These are phyloP conservation scores for Sorex araneus DNA, from an alignment of 2,113 vertebrate genomes.

Conservation along the genomic window DNA sequence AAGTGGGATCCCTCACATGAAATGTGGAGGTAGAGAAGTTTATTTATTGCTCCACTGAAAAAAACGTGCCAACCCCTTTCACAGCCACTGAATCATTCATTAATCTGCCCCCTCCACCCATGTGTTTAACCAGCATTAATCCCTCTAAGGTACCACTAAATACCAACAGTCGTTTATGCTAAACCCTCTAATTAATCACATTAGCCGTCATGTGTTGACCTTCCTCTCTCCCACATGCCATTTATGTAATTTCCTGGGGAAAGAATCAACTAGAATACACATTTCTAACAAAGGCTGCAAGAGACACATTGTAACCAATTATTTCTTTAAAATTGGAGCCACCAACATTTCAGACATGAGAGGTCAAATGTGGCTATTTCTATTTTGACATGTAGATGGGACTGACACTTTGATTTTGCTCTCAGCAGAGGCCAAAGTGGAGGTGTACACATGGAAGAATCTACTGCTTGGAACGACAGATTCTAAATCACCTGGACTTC, in stretches of 20 bases:
- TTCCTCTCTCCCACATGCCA: constrained; percentile 15
- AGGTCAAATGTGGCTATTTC: constrained; percentile 58
- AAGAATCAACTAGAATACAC: constrained; percentile 16
- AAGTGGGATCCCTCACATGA: constrained; percentile 70
- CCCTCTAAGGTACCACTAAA: constrained; percentile 70
- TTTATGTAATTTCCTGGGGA: constrained; percentile 53
- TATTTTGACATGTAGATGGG: background rate
- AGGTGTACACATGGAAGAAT: background rate
- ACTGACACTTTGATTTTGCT: constrained; percentile 23
- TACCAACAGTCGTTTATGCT: constrained; percentile 52
- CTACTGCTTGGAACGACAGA: background rate
- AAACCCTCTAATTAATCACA: constrained; percentile 75
- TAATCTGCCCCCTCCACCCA: constrained; percentile 47
- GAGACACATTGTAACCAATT: constrained; percentile 11
- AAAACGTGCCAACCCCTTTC: constrained; percentile 55
- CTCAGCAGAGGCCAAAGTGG: background rate
- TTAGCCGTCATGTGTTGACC: constrained; percentile 52
- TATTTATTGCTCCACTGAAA: constrained; percentile 76
- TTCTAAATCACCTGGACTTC: background rate
- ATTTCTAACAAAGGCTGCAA: constrained; percentile 26
- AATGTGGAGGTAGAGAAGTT: constrained; percentile 74
- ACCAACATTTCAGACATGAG: constrained; percentile 35
- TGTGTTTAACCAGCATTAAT: constrained; percentile 66
- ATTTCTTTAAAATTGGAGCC: constrained; percentile 53
- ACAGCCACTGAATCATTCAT: constrained; percentile 61